These are phyloP conservation scores for Carettochelys insculpta DNA, from an alignment of 2,113 vertebrate species.

Conservation along the genomic window DNA sequence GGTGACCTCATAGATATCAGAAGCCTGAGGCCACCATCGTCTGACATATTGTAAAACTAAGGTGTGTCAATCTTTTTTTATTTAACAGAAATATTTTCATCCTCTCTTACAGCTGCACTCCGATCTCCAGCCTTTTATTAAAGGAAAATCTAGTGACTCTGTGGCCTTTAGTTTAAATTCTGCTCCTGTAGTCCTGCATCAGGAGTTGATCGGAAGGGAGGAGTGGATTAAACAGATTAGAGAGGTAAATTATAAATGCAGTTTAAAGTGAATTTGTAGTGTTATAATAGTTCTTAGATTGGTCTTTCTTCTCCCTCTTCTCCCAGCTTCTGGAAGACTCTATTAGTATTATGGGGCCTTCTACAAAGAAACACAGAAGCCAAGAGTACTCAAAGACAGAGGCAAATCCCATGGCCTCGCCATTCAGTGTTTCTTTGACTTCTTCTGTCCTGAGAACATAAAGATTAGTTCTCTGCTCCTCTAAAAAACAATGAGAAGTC, in stretches of 20 bases:
- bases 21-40: not conserved
- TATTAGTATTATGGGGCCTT: not conserved
- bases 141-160: constrained; percentile 77
- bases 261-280: not conserved
- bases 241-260: constrained; percentile 81
- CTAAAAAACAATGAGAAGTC: too few species aligned
- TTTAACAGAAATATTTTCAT: not conserved
- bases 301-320: not conserved
- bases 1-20: not conserved
- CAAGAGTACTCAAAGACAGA: not conserved
- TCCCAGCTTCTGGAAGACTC: not conserved
- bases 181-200: constrained; percentile 92
- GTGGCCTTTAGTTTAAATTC: constrained; percentile 86
- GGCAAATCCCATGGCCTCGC: not conserved
- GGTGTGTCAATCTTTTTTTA: not conserved
- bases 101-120: constrained; percentile 86
- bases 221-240: constrained; percentile 88
- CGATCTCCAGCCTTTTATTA: constrained; percentile 94
- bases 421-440: not conserved
- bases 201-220: constrained; percentile 87
- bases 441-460: not conserved
- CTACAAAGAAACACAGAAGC: not conserved
- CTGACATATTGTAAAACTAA: not conserved
- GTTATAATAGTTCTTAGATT: constrained; percentile 12
- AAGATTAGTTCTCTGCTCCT: not conserved